Conservation (phyloP, 2,888 invertebrate species). For the Agrochola macilenta region DNA sequence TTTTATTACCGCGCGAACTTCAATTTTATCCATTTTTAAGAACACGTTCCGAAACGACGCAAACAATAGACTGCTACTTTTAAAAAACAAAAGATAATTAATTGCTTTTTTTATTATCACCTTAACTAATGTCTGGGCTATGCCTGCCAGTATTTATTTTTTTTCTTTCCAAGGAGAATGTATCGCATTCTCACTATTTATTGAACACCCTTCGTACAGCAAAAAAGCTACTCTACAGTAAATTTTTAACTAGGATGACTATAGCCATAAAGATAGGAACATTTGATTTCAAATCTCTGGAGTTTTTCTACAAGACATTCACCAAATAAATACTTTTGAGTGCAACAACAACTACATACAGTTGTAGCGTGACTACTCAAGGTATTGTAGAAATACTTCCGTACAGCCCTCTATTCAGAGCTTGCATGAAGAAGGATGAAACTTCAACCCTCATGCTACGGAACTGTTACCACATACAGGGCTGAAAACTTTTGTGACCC, state of each 20-base stretch:
- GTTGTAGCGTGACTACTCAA: neutral
- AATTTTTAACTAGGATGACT: conserved; percentile 3
- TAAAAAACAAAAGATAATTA: no score
- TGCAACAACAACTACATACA: neutral
- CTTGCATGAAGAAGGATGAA: neutral
- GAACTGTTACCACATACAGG: neutral
- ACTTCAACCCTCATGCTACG: neutral
- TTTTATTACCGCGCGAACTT: no score
- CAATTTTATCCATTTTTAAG: no score
- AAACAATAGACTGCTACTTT: no score
- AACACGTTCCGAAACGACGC: no score
- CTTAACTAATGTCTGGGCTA: no score
- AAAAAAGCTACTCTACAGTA: neutral
- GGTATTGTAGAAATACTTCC: neutral
- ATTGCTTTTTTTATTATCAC: no score
- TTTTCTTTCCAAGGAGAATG: no score
- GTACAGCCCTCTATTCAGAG: neutral
- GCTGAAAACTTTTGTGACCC: neutral
- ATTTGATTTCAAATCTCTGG: neutral
- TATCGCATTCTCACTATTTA: no score
- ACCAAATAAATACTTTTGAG: neutral
- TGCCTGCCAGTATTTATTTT: no score
- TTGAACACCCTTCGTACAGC: no score
- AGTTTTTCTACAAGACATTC: neutral
- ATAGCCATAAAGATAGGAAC: neutral